Evolutionary conservation across 1,140 invertebrate genomes (phyloP).

Genomic region (Panagrolaimus sp.): DNA sequence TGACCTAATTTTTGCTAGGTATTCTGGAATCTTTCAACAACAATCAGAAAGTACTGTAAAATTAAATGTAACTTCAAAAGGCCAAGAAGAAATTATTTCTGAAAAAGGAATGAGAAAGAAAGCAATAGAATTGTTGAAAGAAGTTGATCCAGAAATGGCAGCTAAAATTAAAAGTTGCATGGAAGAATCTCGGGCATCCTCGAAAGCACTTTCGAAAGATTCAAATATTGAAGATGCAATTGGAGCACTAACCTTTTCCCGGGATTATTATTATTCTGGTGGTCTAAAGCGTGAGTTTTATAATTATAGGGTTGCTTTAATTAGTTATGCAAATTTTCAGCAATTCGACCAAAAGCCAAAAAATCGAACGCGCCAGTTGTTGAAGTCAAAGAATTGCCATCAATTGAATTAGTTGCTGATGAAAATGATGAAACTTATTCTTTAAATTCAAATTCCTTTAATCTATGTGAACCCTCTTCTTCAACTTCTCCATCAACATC

Average conservation of each 20-base stretch:
- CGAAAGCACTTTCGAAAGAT: not conserved
- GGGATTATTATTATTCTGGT: not conserved
- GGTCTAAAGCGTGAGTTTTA: not conserved
- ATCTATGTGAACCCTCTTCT: too few species aligned
- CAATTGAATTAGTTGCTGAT: too few species aligned
- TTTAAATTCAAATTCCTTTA: too few species aligned
- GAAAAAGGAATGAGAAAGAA: conserved; percentile 1
- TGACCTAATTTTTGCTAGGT: not conserved
- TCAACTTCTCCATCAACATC: too few species aligned
- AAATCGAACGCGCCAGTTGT: too few species aligned
- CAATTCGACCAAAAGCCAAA: too few species aligned
- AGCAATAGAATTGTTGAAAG: not conserved
- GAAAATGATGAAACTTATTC: too few species aligned
- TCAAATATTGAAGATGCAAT: not conserved
- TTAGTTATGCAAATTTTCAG: too few species aligned
- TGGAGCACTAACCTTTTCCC: not conserved
- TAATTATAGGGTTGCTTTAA: too few species aligned
- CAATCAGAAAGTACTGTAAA: too few species aligned
- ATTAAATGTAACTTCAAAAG: not conserved
- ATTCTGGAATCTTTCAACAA: not conserved
- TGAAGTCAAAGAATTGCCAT: too few species aligned
- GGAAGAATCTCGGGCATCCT: not conserved
- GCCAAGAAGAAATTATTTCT: not conserved
- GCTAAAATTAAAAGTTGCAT: not conserved
- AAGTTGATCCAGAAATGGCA: not conserved